Base-by-base conservation (phyloP, 2,113 vertebrate genomes). In the Catharus minimus region DNA sequence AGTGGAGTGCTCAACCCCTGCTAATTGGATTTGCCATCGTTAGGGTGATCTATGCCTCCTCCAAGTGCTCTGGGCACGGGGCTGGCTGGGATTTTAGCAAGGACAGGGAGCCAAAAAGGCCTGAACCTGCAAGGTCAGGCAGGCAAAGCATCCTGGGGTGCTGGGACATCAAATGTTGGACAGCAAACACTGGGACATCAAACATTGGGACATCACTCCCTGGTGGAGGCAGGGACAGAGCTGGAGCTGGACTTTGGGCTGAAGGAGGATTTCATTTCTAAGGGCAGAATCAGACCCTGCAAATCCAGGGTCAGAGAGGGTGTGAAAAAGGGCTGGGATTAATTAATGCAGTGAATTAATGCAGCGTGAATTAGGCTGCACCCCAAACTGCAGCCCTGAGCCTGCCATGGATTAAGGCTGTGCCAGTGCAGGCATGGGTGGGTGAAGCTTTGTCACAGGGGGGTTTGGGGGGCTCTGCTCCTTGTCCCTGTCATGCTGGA, bases 11-110 rank as follows among this genome's bases (percentile, higher is more conserved):
- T 96, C 94, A 93, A 44, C 87, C 85, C 92, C n/a, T 10, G n/a
- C 60, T 94, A 95, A 96, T 95, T 95, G 93, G 85, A 90, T 97
- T 95, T 92, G 66, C 83, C 7, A 1, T 86, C 53, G 2, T 86
- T 55, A 44, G 74, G 26, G 76, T 74, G 62, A 92, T 83, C 86
- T 55, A 5, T 92, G 92, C 47, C 75, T 72, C 46, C 56, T 89
- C 43, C 81, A 52, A 23, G 77, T 15, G 68, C 33, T 82, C 89
- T 39, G 28, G 33, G 53, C 49, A 13, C 1, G 7, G 71, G 33
- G 49, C 82, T 10, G 8, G 58, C 66, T 75, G 89, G 38, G 86
- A n/a, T 62, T 64, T 36, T 0, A 2, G 41, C 30, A 1, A 44
- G 38, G 64, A 36, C 2, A 6, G 3, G 61, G 53, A 95, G 56